phyloP scores from a whole-genome alignment of 2,113 vertebrate species.

The Amphiprion ocellaris region DNA sequence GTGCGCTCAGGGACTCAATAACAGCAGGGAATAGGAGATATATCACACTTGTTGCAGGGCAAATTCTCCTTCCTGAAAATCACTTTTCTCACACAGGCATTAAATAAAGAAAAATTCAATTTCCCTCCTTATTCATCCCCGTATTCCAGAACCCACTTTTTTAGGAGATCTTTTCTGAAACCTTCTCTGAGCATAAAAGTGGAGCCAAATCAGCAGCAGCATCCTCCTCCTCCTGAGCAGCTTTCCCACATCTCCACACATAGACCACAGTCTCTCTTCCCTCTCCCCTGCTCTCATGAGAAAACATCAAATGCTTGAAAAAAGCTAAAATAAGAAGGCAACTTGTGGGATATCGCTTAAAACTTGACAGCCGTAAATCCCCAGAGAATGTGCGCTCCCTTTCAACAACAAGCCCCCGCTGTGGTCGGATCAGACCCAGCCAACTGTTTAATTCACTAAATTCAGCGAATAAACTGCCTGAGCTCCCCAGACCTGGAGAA shows the following conservation, averaged over 20 bases:
- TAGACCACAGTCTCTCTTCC: neutral
- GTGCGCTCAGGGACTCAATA: neutral
- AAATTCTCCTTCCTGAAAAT: neutral
- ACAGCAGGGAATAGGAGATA: conserved; percentile 4
- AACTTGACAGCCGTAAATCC: conserved; percentile 32
- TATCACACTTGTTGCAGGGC: conserved; percentile 23
- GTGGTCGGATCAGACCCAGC: conserved; percentile 34
- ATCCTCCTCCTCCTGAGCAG: conserved; percentile 18
- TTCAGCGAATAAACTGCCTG: conserved; percentile 2
- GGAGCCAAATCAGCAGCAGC: conserved; percentile 10
- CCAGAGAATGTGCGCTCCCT: conserved; percentile 8
- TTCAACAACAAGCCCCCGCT: conserved; percentile 23
- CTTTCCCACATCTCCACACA: conserved; percentile 18
- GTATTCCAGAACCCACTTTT: conserved; percentile 13
- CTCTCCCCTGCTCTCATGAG: conserved; percentile 21
- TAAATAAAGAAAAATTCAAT: neutral
- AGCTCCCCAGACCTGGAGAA: conserved; percentile 25
- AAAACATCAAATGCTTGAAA: conserved; percentile 46
- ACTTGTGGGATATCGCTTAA: conserved; percentile 51
- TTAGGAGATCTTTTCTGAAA: conserved; percentile 5
- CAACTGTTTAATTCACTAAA: conserved; percentile 29
- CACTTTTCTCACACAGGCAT: neutral
- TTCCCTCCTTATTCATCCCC: neutral
- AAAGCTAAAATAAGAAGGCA: conserved; percentile 40
- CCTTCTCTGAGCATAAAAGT: conserved; percentile 5